Conservation (phyloP, 92 coral and sea anemone species). For the Scolanthus callimorphus region DNA sequence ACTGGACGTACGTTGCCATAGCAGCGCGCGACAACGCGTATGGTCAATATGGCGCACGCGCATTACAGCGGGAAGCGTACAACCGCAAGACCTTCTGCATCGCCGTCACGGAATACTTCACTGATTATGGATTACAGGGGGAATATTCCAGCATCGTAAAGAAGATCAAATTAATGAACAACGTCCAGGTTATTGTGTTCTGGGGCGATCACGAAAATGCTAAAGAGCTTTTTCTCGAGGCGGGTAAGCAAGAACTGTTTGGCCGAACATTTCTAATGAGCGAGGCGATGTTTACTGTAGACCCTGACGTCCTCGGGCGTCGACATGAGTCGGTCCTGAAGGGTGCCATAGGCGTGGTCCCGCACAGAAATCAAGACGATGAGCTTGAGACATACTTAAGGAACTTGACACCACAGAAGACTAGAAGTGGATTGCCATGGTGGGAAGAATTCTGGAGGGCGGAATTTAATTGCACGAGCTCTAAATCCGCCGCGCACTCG, state of each 20-base stretch:
- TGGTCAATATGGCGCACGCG: conserved; percentile 49
- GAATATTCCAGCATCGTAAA: conserved; percentile 13
- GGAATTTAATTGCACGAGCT: conserved; percentile 19
- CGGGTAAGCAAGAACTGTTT: conserved; percentile 28
- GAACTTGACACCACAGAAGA: conserved; percentile 14
- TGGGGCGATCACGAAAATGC: conserved; percentile 43
- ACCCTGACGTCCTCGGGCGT: conserved; percentile 27
- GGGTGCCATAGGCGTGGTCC: conserved; percentile 38
- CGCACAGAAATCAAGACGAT: conserved; percentile 16
- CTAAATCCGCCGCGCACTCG: background rate
- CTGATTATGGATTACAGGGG: conserved; percentile 13
- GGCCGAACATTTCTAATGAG: conserved; percentile 58
- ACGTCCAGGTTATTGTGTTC: conserved; percentile 44
- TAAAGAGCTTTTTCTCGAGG: conserved; percentile 31
- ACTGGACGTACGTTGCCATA: conserved; percentile 49
- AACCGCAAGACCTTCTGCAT: conserved; percentile 39
- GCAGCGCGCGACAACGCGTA: conserved; percentile 42
- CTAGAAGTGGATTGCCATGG: conserved; percentile 22
- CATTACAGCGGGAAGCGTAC: conserved; percentile 31
- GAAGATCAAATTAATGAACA: conserved; percentile 25
- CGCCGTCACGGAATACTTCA: conserved; percentile 51
- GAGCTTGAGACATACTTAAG: conserved; percentile 16
- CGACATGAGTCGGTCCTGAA: conserved; percentile 24
- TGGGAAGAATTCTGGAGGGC: conserved; percentile 42
- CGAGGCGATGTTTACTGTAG: conserved; percentile 46